Percentiles rank a stretch among this genome's conserved stretches.
Conservation (phyloP, 2,113 vertebrate genomes). For the Rissa tridactyla region DNA sequence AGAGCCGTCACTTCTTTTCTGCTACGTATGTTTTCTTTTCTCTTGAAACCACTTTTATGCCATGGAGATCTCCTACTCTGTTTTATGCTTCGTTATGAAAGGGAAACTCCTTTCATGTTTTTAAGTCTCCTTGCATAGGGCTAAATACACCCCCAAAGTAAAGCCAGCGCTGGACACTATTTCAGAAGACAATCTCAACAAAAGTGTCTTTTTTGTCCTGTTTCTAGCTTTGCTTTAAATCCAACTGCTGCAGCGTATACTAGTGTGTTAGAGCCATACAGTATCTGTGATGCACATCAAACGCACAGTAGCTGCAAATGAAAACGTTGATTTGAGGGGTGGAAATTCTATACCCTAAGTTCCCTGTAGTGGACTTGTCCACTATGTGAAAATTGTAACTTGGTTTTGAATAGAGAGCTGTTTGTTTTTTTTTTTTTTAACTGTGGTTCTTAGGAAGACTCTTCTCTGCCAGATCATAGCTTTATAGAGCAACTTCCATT, state of each 20-base stretch:
- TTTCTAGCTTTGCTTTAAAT: not conserved
- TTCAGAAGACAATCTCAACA: not conserved
- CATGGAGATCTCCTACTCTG: not conserved
- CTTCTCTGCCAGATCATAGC: not conserved
- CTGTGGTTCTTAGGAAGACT: not conserved
- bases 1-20: not conserved
- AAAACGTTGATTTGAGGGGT: not conserved
- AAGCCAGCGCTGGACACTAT: not conserved
- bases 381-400: not conserved
- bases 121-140: not conserved
- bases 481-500: conserved; percentile 14
- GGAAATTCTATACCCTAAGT: not conserved
- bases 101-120: not conserved
- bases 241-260: not conserved
- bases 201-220: not conserved
- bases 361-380: not conserved
- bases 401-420: not conserved
- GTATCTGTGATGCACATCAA: not conserved
- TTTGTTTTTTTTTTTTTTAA: not conserved
- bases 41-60: not conserved
- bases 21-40: not conserved
- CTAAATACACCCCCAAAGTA: not conserved
- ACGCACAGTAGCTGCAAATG: not conserved
- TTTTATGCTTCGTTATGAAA: not conserved
- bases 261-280: rapidly evolving